Base-by-base conservation (phyloP, 2,113 vertebrate species). In the Silurus asotus region DNA sequence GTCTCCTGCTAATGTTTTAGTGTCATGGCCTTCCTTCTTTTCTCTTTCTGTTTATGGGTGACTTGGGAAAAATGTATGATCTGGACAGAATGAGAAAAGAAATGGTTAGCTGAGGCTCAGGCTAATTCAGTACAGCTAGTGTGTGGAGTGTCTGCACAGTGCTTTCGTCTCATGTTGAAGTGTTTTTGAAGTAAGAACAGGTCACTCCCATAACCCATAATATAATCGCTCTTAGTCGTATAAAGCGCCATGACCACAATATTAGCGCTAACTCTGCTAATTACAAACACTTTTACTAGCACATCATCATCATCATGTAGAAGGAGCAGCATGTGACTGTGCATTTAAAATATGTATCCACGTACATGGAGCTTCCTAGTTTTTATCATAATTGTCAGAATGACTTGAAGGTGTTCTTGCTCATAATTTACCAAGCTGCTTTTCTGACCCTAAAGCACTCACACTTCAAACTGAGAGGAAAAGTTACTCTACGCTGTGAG, bases 1-100 rank as follows among this genome's bases (percentile, higher is more conserved):
- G 93, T 90, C 92, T 92, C 92, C 93, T 95, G 91, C 95, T 96
- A 96, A 96, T 96, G 95, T 96, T 96, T 96, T 95, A 65, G 9
- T 28, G 48, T 96, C 96, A 95, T 25, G 49, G 49, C 75, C 61
- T 81, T 58, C 48, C 10, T 51, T 48, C 3, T 23, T 76, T 72
- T 77, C 14, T 77, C 49, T 67, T 20, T 85, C n/a, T 53, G 6
- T 79, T 51, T 56, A n/a, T 25, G 28, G 25, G 4, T 83, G 25
- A 37, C 37, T 37, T 37, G 37, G n/a, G 28, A 64, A 74, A 56
- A 59, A 70, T 17, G 56, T 53, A 64, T n/a, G 53, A 25, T 28
- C 20, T 28, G 72, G 65, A 67, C 49, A 56, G 70, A 70, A n/a
- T 56, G 25, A 77, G 65, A 67, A 77, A 64, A 84, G 56, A 25